Conservation (phyloP, 2,888 invertebrate species). For the Pachydiplax longipennis region DNA sequence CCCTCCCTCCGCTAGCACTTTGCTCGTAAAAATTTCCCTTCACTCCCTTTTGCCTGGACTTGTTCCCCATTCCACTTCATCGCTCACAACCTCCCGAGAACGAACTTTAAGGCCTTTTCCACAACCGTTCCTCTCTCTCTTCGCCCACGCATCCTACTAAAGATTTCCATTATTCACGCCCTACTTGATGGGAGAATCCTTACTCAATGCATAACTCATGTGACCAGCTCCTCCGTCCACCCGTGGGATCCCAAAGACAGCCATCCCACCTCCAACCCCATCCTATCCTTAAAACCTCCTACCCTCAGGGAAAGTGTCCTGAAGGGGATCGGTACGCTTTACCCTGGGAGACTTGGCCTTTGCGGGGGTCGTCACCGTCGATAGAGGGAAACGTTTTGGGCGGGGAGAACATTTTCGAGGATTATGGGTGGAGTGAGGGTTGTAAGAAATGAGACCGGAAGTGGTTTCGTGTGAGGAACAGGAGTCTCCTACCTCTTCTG, state of each 20-base stretch:
- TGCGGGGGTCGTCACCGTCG: not conserved
- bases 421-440: not conserved
- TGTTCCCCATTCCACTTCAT: not conserved
- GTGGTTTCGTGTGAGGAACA: not conserved
- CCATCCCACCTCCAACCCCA: not conserved
- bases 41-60: not conserved
- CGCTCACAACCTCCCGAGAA: not conserved
- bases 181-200: not conserved
- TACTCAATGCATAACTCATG: not conserved
- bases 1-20: not conserved
- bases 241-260: not conserved
- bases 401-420: not conserved
- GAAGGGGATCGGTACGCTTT: not conserved
- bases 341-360: not conserved
- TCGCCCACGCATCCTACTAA: not conserved
- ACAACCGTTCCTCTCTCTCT: not conserved
- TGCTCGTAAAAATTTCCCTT: not conserved
- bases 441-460: not conserved
- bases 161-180: conserved; percentile 1
- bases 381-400: not conserved
- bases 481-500: too few relatives aligned
- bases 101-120: not conserved
- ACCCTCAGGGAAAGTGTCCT: not conserved
- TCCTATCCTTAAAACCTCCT: not conserved
- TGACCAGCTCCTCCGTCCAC: not conserved